Conservation (phyloP, 2,797 vertebrate genomes). For the Eulemur mongoz region DNA sequence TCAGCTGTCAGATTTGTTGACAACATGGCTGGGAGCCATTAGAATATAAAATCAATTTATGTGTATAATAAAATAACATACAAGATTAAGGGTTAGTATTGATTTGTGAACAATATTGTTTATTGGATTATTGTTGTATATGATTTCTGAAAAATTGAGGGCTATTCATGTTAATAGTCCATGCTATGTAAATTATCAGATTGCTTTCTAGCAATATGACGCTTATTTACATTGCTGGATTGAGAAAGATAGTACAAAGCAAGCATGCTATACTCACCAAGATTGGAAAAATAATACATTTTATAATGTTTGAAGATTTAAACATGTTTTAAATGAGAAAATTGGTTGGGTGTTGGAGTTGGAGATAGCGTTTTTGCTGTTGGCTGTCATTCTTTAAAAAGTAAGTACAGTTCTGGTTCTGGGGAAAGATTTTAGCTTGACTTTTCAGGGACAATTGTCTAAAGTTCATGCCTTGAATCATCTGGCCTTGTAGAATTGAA, state of each 20-base stretch:
- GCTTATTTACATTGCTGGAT: background rate
- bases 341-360: background rate
- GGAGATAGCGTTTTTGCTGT: background rate
- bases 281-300: conserved; percentile 3
- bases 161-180: background rate
- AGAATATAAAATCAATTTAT: background rate
- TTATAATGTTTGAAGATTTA: background rate
- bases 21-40: background rate
- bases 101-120: background rate
- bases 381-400: background rate
- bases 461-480: background rate
- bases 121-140: background rate
- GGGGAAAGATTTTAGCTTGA: background rate
- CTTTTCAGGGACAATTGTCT: background rate
- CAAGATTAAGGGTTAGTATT: background rate
- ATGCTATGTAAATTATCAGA: background rate
- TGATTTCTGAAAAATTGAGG: background rate
- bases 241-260: background rate
- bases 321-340: conserved; percentile 38
- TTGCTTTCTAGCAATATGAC: background rate
- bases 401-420: background rate
- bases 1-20: background rate
- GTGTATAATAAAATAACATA: background rate
- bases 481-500: background rate
- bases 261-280: background rate